A percentile compares a stretch with the other conserved stretches of the same genome.
phyloP scores from a whole-genome alignment of 2,797 vertebrate species.

The Hyperoplus lanceolatus region DNA sequence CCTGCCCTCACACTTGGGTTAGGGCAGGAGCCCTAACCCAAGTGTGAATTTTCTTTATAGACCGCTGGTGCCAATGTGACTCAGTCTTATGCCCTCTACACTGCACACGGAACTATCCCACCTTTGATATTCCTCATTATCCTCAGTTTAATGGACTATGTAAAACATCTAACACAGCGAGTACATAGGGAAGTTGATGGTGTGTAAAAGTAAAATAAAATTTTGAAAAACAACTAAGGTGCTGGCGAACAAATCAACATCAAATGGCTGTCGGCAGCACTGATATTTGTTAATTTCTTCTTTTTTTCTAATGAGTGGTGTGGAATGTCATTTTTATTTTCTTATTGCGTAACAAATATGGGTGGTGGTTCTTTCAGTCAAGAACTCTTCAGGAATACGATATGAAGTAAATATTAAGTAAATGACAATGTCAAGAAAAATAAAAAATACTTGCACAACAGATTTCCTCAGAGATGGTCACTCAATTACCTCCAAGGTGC shows the following conservation, averaged over 20 bases:
- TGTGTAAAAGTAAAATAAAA: not conserved
- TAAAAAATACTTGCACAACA: constrained; percentile 41
- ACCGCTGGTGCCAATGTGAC: constrained; percentile 72
- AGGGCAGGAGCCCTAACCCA: constrained; percentile 42
- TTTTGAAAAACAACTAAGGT: not conserved
- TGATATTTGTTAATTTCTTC: constrained; percentile 3
- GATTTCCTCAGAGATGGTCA: constrained; percentile 32
- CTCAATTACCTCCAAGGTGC: constrained; percentile 5
- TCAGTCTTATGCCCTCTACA: constrained; percentile 41
- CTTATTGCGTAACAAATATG: constrained; percentile 47
- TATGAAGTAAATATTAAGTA: constrained; percentile 23
- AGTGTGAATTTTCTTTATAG: constrained; percentile 48
- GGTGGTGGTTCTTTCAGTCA: constrained; percentile 53
- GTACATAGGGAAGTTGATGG: constrained; percentile 32
- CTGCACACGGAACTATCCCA: constrained; percentile 34
- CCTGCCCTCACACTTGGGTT: too few species aligned
- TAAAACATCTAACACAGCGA: constrained; percentile 35
- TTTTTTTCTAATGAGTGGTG: constrained; percentile 29
- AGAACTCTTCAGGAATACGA: constrained; percentile 57
- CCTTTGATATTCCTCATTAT: constrained; percentile 22
- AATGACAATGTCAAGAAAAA: constrained; percentile 39
- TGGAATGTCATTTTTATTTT: constrained; percentile 48
- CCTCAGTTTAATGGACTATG: constrained; percentile 29
- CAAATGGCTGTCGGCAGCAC: constrained; percentile 23
- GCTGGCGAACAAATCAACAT: constrained; percentile 49